Percentiles rank a stretch among this genome's conserved stretches.
Conservation (phyloP, 37 sponge, comb jelly and placozoan genomes). For the Axinella damicornis region DNA sequence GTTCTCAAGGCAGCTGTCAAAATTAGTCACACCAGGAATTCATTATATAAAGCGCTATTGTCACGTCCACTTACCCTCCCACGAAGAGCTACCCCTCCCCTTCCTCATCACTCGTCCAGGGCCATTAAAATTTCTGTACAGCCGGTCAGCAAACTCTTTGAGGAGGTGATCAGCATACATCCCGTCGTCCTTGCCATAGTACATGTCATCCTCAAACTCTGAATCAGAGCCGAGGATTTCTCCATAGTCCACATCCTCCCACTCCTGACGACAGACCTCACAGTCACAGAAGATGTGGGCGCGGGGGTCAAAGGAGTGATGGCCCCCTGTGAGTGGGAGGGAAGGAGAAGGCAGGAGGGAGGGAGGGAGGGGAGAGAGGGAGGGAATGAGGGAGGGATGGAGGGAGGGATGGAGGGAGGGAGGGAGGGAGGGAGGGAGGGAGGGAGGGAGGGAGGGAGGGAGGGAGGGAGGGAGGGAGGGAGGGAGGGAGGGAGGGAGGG, state of each 20-base stretch:
- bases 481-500: background rate
- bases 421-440: background rate
- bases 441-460: background rate
- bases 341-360: conserved; percentile 4
- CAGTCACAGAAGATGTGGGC: conserved; percentile 41
- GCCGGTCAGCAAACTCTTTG: conserved; percentile 20
- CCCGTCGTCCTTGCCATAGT: conserved; percentile 2
- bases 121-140: conserved; percentile 20
- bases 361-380: background rate
- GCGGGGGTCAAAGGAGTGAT: background rate
- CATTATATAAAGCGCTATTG: background rate
- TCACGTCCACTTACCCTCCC: conserved; percentile 15
- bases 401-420: background rate
- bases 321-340: conserved; percentile 6
- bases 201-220: conserved; percentile 9
- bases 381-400: background rate
- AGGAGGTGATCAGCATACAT: conserved; percentile 22
- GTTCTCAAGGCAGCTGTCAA: background rate
- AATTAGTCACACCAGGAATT: background rate
- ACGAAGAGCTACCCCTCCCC: background rate
- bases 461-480: background rate
- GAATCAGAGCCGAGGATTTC: conserved; percentile 35
- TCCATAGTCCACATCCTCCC: conserved; percentile 3
- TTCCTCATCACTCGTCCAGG: conserved; percentile 11
- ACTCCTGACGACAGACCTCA: conserved; percentile 2